Evolutionary conservation across 1,140 invertebrate genomes (phyloP), one percentile per base, ranked within the genome.

Genomic region (Atta cephalotes): DNA sequence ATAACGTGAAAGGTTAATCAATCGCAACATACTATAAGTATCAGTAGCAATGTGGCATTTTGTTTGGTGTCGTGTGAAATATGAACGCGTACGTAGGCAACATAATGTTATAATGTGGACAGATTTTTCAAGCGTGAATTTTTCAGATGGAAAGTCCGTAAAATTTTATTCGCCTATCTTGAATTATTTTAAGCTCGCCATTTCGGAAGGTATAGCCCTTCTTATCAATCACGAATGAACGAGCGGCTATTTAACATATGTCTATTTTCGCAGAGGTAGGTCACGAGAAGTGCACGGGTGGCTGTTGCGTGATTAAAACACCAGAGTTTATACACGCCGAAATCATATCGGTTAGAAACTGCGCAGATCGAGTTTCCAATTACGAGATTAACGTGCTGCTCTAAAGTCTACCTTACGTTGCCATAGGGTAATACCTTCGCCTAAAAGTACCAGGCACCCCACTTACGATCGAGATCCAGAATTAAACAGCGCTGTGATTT

Each of bases 221-320:
- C n/a, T 84, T 74, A 84, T 74, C 66, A 70, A 72, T 71, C 66
- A 39, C 80, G 35, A 72, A 31, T 12, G 62, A n/a, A 68, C 66
- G 16, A 49, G 25, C 49, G 9, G 58, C 56, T 76, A 25, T 35
- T 76, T 62, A 63, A 63, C n/a, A 62, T 51, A 84, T 14, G 39
- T 82, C 68, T 82, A 62, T 31, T 84, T 84, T 84, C 70, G 80
- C 56, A 25, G n/a, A 74, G 70, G 71, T 84, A 84, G 70, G 80
- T 84, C 80, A 84, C 70, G 80, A 76, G 18, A 62, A 14, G 35
- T 62, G 18, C 39, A 25, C 39, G 70, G 56, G 60, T 74, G n/a
- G 39, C 39, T 39, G 70, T 84, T 56, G 80, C 68, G 35, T 84
- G 80, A 76, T 84, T 63, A 62, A 62, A 35, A 82, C 56, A 25